Conservation (phyloP, 2,888 invertebrate species). For the Drosophila austrosaltans region DNA sequence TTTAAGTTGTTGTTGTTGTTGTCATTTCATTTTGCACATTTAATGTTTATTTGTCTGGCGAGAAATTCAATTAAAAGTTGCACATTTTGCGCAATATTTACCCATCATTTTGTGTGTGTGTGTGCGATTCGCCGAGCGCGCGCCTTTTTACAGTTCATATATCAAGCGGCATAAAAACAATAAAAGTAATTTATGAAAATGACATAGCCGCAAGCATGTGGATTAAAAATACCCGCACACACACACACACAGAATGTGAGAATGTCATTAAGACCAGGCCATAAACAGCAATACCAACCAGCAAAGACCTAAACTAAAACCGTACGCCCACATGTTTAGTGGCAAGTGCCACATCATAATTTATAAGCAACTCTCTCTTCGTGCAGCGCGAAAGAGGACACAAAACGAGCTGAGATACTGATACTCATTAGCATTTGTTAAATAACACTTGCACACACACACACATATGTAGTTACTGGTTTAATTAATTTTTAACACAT, state of each 20-base stretch:
- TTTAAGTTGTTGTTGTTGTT: slow-evolving; percentile 1
- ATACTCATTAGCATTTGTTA: slow-evolving; percentile 66
- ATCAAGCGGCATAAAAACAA: slow-evolving; percentile 66
- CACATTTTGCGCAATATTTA: slow-evolving; percentile 38
- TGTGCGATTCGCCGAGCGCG: slow-evolving; percentile 9
- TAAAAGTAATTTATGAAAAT: slow-evolving; percentile 82
- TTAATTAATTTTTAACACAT: slow-evolving; percentile 73
- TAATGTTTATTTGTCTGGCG: slow-evolving; percentile 17
- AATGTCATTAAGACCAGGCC: slow-evolving; percentile 42
- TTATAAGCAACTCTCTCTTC: slow-evolving; percentile 1
- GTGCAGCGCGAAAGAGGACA: background rate
- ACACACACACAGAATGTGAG: slow-evolving; percentile 23
- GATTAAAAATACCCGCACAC: slow-evolving; percentile 67
- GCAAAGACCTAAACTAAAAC: slow-evolving; percentile 39
- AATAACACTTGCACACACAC: background rate
- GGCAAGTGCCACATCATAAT: slow-evolving; percentile 8
- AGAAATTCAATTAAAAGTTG: slow-evolving; percentile 45
- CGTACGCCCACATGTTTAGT: slow-evolving; percentile 14
- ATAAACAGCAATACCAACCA: slow-evolving; percentile 69
- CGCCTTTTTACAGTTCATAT: slow-evolving; percentile 71
- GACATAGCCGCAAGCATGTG: slow-evolving; percentile 76
- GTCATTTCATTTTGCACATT: slow-evolving; percentile 16
- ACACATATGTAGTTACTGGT: slow-evolving; percentile 28
- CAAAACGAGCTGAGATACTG: slow-evolving; percentile 49
- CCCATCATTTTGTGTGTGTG: slow-evolving; percentile 31